Base-by-base conservation (phyloP, 2,797 vertebrate species). In the Argyrosomus regius region DNA sequence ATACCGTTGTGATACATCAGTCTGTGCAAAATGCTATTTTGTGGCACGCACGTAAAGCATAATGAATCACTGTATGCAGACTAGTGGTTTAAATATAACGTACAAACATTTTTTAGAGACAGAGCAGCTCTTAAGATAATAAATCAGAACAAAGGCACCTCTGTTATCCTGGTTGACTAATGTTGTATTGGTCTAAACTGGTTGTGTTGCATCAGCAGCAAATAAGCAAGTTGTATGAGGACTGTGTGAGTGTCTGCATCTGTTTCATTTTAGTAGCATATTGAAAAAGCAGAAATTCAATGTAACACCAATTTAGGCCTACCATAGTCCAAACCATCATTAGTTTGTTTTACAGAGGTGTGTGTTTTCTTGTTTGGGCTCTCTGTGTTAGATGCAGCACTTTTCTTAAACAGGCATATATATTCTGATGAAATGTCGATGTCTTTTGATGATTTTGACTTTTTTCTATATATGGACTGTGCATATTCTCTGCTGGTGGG, bases 11-110 rank as follows among this genome's bases (percentile, higher is more conserved):
- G 57, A 53, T 28, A 17, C 50, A 69, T 54, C 31, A 28, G 8
- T 48, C 16, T 63, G 4, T 53, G 28, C 35, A 46, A 43, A 56
- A 68, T 17, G 16, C 48, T 61, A n/a, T 52, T 46, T 6, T 50
- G 45, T 48, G 31, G 41, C 56, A 58, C 54, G 56, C 10, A 46
- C n/a, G 0, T 45, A 24, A 52, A 43, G 35, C 52, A 48, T 5
- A 49, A 81, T 63, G n/a, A 62, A 78, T 63, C 53, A 66, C 31
- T 3, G 6, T 13, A 67, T 75, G 28, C 22, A 69, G 17, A 67
- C 18, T 45, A 26, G 39, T 17, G 48, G 56, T 80, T 80, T 72
- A 74, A 74, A 77, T 77, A 72, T 66, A 77, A 80, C 58, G 31
- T 46, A 17, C 18, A 49, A 43, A 26, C 3, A 60, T n/a, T 56